A percentile compares a stretch with the other conserved stretches of the same genome.
Conservation (phyloP, 2,797 vertebrate species). For the Threskiornis aethiopicus region DNA sequence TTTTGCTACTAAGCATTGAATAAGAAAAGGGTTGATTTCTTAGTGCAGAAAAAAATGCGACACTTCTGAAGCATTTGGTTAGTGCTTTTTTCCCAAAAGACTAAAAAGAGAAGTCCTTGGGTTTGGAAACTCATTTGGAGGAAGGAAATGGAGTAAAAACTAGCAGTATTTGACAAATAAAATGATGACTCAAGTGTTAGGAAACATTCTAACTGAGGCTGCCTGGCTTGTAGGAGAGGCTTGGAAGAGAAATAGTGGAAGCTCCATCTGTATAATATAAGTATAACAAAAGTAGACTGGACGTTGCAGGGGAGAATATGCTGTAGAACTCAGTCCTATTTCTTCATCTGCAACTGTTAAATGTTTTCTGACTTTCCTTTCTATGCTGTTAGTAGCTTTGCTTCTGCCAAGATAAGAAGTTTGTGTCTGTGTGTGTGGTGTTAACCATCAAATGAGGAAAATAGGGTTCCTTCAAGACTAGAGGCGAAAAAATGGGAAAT, state of each 20-base stretch:
- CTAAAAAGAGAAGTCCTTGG: background rate
- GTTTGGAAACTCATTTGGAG: background rate
- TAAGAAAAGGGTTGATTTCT: background rate
- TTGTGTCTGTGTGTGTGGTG: accelerated
- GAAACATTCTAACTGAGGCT: background rate
- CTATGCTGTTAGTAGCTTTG: background rate
- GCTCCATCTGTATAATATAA: background rate
- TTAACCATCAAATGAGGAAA: background rate
- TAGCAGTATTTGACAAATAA: background rate
- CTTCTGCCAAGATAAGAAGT: background rate
- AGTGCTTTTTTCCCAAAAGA: background rate
- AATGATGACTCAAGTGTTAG: background rate
- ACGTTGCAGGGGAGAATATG: background rate
- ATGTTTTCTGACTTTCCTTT: background rate
- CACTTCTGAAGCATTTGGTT: background rate
- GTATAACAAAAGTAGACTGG: background rate
- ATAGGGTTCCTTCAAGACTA: background rate
- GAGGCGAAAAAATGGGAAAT: background rate
- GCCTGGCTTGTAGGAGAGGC: background rate
- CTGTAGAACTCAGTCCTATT: background rate
- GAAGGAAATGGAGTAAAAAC: background rate
- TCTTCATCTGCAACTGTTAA: background rate
- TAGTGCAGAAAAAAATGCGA: background rate
- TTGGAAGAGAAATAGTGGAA: background rate
- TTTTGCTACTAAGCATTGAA: background rate